Conservation (phyloP, 1,140 invertebrate genomes). For the Parapsyche elsis region DNA sequence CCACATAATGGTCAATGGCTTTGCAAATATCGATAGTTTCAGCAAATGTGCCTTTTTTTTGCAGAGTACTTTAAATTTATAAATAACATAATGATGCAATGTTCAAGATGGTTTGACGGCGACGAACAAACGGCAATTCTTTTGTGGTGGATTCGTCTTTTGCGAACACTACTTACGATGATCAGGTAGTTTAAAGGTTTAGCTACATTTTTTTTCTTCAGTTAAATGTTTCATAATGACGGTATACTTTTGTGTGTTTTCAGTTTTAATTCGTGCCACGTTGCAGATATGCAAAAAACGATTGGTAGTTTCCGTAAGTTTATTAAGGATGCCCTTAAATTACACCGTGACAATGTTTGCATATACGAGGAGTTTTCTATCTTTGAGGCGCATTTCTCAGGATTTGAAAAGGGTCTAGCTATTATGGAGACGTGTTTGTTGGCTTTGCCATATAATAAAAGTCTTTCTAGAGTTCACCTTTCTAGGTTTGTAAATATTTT, state of each 20-base stretch:
- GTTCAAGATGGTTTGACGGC: slow-evolving; percentile 40
- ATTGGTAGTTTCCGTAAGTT: slow-evolving; percentile 34
- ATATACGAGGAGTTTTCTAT: slow-evolving; percentile 49
- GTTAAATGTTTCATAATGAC: neutral
- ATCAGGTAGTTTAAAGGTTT: slow-evolving; percentile 2
- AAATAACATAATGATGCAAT: slow-evolving; percentile 49
- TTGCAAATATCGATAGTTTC: neutral
- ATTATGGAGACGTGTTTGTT: slow-evolving; percentile 46
- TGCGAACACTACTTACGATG: neutral
- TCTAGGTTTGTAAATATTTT: slow-evolving; percentile 35
- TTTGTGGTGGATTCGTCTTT: slow-evolving; percentile 52
- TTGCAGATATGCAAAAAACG: neutral
- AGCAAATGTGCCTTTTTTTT: slow-evolving; percentile 17
- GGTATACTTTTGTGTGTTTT: neutral
- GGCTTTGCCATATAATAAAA: slow-evolving; percentile 22
- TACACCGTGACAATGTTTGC: slow-evolving; percentile 38
- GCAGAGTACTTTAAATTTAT: slow-evolving; percentile 53
- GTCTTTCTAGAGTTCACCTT: slow-evolving; percentile 43
- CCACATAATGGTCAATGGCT: neutral
- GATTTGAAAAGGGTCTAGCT: slow-evolving; percentile 28
- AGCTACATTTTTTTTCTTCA: too few relatives aligned
- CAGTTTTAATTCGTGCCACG: neutral
- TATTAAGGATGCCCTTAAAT: slow-evolving; percentile 50
- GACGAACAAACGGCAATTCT: slow-evolving; percentile 50
- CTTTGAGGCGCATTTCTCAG: slow-evolving; percentile 47